Evolutionary conservation across 2,888 invertebrate species (phyloP), one percentile per base, ranked within the genome.

Genomic region (Tetheella fluctuosa): DNA sequence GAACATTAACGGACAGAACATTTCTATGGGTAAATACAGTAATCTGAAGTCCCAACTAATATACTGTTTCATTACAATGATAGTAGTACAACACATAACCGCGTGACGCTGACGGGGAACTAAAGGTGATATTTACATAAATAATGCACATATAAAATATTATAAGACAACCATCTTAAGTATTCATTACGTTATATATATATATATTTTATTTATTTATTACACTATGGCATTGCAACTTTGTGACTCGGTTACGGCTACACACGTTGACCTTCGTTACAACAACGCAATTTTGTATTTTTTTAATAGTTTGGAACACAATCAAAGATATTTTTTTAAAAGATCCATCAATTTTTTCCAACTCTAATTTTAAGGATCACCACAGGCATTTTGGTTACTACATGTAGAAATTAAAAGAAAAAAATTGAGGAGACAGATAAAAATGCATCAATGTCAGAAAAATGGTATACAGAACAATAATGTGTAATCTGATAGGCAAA

Each of bases 171-270:
- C 81, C 84, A 81, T 84, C 79, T 81, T 84, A 84, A 85, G 79
- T 83, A 85, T 80, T 85, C 71, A 84, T 84, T 84, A 86, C 80
- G 84, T 85, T 83, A 86, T 79, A 82, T 73, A 77, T 65, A 70
- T 69, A n/a, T n/a, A n/a, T 59, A 58, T 54, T 54, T 53, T 52
- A 30, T 57, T 34, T 71, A 65, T 76, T 80, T 75, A 80, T 81
- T 81, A 81, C 80, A 84, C 84, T 89, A 90, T 90, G 90, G 90
- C 91, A 90, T 90, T 87, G 89, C 87, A 88, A 86, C 81, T 89
- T 90, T 89, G 90, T 88, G 90, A 90, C 88, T 88, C 86, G 82
- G 78, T 79, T 83, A 84, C 85, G 84, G 81, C 80, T 79, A 77
- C 81, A 72, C 77, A 76, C 77, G 73, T 70, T 70, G 67, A 72